Conservation (phyloP, 35 echinoderm and acorn worm genomes). For the Patiria miniata region DNA sequence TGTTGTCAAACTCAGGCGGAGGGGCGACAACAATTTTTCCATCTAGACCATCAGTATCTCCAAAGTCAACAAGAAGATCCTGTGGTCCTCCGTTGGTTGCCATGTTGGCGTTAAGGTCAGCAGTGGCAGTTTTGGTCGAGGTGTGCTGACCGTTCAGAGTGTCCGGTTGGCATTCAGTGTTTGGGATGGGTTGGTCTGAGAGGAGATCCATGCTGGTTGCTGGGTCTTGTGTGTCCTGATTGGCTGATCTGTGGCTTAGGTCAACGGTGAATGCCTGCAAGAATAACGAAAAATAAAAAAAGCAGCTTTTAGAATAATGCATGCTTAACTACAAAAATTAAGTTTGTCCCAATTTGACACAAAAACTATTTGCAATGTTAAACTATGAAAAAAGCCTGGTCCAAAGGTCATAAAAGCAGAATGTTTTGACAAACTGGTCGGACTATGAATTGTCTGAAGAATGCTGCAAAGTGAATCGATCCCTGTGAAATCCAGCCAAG, state of each 20-base stretch:
- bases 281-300: neutral
- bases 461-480: too few species aligned
- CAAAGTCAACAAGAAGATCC: neutral
- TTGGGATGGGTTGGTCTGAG: neutral
- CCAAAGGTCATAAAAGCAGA: too few species aligned
- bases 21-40: neutral
- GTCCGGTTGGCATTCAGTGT: neutral
- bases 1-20: slow-evolving; percentile 12
- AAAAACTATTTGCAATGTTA: too few species aligned
- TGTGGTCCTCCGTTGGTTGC: neutral
- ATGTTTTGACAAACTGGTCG: too few species aligned
- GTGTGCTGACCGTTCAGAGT: neutral
- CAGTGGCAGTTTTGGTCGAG: neutral
- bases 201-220: slow-evolving; percentile 23
- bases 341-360: too few species aligned
- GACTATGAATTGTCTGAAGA: too few species aligned
- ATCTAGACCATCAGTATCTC: neutral
- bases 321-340: too few species aligned
- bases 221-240: neutral
- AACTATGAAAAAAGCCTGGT: too few species aligned
- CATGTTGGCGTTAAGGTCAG: neutral
- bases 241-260: neutral
- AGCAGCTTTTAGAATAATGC: too few species aligned
- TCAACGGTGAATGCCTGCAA: slow-evolving; percentile 19
- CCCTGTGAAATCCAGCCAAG: too few species aligned